phyloP scores from a whole-genome alignment of 2,113 vertebrate species.

The Vulpes lagopus region DNA sequence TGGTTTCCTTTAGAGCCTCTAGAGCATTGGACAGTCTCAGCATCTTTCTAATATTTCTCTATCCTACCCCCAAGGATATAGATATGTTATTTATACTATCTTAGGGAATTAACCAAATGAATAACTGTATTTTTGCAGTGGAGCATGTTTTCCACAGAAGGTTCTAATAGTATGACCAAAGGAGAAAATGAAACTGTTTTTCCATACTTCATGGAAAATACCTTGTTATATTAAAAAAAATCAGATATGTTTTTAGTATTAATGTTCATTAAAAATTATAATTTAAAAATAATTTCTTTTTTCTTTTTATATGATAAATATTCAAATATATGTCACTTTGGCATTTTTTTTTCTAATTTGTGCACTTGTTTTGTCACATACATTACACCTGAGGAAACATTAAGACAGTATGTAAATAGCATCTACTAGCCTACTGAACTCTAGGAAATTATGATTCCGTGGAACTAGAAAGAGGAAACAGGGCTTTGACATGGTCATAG shows the following conservation, averaged over 20 bases:
- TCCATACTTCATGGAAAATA: not conserved
- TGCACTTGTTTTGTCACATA: not conserved
- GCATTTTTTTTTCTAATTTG: not conserved
- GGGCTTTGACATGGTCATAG: not conserved
- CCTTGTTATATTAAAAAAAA: not conserved
- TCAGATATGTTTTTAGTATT: not conserved
- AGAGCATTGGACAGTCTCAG: not conserved
- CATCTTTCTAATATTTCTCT: not conserved
- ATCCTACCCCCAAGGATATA: not conserved
- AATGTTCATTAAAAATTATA: not conserved
- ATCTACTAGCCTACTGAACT: not conserved
- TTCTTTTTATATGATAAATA: not conserved
- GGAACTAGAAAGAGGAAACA: not conserved
- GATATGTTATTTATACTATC: not conserved
- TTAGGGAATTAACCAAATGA: not conserved
- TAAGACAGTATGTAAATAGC: not conserved
- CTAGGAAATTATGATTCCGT: not conserved
- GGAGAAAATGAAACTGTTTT: constrained; percentile 7
- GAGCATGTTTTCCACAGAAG: not conserved
- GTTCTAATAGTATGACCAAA: not conserved
- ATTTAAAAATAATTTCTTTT: not conserved
- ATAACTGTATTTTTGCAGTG: not conserved
- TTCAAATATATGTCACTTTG: not conserved
- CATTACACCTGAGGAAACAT: not conserved
- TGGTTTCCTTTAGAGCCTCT: not conserved